A percentile compares a stretch with the other conserved stretches of the same genome.
These are phyloP conservation scores for Baronia brevicornis DNA, from an alignment of 2,888 invertebrate genomes.

Conservation along the genomic window DNA sequence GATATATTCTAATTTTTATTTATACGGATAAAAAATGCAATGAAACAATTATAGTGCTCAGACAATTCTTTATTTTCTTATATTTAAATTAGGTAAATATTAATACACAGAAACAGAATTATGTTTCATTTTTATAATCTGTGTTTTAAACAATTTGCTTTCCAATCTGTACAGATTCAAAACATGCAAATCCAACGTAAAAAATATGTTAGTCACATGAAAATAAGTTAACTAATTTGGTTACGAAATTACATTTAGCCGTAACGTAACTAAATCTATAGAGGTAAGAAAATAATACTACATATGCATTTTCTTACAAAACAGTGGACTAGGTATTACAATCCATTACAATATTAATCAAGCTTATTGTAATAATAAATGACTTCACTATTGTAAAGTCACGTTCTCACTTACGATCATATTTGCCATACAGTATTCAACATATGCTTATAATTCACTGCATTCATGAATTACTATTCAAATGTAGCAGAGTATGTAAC, in stretches of 20 bases:
- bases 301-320: conserved; percentile 12
- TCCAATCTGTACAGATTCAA: conserved; percentile 12
- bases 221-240: conserved; percentile 12
- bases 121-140: conserved; percentile 6
- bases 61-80: conserved; percentile 14
- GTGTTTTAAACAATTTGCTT: too few relatives aligned
- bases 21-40: too few relatives aligned
- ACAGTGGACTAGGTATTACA: conserved; percentile 6
- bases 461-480: conserved; percentile 1
- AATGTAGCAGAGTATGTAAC: conserved; percentile 9
- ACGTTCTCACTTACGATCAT: neutral
- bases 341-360: too few relatives aligned
- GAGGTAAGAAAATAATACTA: conserved; percentile 31
- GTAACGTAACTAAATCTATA: conserved; percentile 15
- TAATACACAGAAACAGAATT: conserved; percentile 6
- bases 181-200: conserved; percentile 9
- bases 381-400: neutral
- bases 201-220: conserved; percentile 4
- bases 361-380: conserved; percentile 3
- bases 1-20: too few relatives aligned
- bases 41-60: conserved; percentile 7
- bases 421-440: too few relatives aligned
- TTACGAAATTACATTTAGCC: conserved; percentile 9
- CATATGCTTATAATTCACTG: conserved; percentile 4
- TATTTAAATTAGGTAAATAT: conserved; percentile 11